These are phyloP conservation scores for Amblyjoppa fuscipennis DNA, from an alignment of 2,888 invertebrate species.

Conservation along the genomic window DNA sequence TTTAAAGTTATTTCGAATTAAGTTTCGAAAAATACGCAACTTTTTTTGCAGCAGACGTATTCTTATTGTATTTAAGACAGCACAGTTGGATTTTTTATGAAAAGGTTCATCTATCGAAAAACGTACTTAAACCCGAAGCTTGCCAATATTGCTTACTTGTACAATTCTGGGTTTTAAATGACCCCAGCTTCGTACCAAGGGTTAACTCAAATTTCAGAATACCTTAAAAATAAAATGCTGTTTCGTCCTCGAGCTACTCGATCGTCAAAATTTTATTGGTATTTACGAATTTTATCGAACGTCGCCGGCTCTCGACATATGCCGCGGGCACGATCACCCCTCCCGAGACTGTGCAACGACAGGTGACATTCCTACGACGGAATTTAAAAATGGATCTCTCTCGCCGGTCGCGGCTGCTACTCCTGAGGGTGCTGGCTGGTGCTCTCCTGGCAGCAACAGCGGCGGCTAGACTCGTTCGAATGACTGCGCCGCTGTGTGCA, in stretches of 20 bases:
- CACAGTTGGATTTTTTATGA: too few species aligned
- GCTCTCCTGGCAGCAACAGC: constrained; percentile 5
- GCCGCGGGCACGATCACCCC: not conserved
- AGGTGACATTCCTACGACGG: constrained; percentile 65
- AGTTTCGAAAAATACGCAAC: too few species aligned
- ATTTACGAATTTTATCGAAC: constrained; percentile 2
- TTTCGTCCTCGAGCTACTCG: not conserved
- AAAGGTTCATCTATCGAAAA: too few species aligned
- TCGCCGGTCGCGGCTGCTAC: constrained; percentile 24
- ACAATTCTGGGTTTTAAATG: not conserved
- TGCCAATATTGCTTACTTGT: not conserved
- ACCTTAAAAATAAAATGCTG: not conserved
- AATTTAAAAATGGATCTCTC: constrained; percentile 62
- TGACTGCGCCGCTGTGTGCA: constrained; percentile 12
- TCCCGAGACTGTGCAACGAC: constrained; percentile 35
- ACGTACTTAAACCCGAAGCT: not conserved
- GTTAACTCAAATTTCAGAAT: not conserved
- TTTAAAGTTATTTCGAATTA: too few species aligned
- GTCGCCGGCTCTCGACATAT: not conserved
- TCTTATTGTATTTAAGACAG: not conserved
- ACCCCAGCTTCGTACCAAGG: not conserved
- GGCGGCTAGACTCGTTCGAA: constrained; percentile 29
- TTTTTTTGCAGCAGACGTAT: not conserved
- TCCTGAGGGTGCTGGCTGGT: constrained; percentile 31
- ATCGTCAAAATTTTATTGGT: not conserved